Evolutionary conservation across 2,888 invertebrate species (phyloP), one percentile per base, ranked within the genome.

Genomic region (Torymus texanus): DNA sequence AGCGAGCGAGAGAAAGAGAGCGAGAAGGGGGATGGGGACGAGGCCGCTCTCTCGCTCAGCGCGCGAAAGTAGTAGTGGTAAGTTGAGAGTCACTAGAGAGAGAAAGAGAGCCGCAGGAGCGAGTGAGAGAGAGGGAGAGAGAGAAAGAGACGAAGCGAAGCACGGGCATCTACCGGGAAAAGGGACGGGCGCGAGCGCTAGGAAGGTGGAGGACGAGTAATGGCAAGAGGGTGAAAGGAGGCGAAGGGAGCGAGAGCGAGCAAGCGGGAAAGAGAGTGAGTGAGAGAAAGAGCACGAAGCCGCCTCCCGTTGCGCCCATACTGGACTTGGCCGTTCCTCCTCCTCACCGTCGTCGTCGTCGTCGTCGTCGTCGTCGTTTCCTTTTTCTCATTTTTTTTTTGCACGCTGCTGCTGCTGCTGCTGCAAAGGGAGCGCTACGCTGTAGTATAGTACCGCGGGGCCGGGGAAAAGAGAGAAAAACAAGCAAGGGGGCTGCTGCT

Each of bases 251-350:
- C 72, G 61, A 29, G 81, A 81, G 75, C 72, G 61, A 29, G 29
- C 29, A 73, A 29, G 61, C 24, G 86, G 85, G 85, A 86, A 86
- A 86, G 41, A 86, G 41, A 41, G 41, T 3, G 29, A 41, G 41
- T 8, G 41, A 41, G 41, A 41, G 41, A 41, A 8, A 41, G 41
- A 41, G 41, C 10, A 41, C 41, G 41, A 41, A 41, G 41, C 41
- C 41, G 8, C 85, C 86, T 86, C 87, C 87, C 87, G 87, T 87
- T 85, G 87, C 88, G 88, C 87, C 87, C 87, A 87, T 86, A 86
- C 88, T 88, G 89, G 89, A 89, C 88, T 88, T 84, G 87, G 85
- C 84, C 68, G 61, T 58, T 21, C 73, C 63, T 67, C 51, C 79
- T 87, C 87, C 87, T 87, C 86, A 84, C 84, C 83, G 68, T 61